Evolutionary conservation across 2,113 vertebrate genomes (phyloP).

Genomic region (Brachirus orientalis): DNA sequence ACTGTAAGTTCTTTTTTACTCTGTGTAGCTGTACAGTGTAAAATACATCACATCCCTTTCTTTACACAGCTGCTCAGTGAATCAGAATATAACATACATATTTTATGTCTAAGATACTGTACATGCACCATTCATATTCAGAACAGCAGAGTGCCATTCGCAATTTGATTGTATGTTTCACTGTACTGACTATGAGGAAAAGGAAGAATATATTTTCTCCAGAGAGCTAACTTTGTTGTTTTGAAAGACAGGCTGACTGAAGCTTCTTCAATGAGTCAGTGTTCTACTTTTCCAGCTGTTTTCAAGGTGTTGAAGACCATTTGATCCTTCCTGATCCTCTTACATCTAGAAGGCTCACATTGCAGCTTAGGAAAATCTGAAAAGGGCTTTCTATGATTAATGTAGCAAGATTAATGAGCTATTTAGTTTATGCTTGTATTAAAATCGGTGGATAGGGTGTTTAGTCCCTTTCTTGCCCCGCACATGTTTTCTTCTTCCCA

Average conservation of each 20-base stretch:
- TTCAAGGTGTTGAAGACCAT: constrained; percentile 12
- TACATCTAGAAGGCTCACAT: constrained; percentile 26
- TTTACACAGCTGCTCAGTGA: too few relatives aligned
- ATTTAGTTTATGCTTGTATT: neutral
- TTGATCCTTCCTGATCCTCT: constrained; percentile 33
- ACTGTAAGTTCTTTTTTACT: too few relatives aligned
- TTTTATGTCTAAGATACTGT: too few relatives aligned
- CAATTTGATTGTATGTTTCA: neutral
- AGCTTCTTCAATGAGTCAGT: constrained; percentile 1
- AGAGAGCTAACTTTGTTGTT: too few relatives aligned
- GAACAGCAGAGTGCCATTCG: constrained; percentile 5
- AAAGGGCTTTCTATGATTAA: neutral
- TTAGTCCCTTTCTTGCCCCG: neutral
- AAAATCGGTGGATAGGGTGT: neutral
- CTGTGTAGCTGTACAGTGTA: neutral
- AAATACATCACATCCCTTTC: neutral
- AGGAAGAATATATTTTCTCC: too few relatives aligned
- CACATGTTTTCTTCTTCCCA: constrained; percentile 2
- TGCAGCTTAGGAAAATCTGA: constrained; percentile 11
- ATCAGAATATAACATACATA: neutral
- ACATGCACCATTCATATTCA: neutral
- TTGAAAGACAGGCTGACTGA: neutral
- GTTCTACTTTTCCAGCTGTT: constrained; percentile 29
- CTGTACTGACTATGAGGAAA: too few relatives aligned
- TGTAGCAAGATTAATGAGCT: neutral